A percentile compares a stretch with the other conserved stretches of the same genome.
Conservation (phyloP, 2,113 vertebrate species). For the Laticauda laticaudata region DNA sequence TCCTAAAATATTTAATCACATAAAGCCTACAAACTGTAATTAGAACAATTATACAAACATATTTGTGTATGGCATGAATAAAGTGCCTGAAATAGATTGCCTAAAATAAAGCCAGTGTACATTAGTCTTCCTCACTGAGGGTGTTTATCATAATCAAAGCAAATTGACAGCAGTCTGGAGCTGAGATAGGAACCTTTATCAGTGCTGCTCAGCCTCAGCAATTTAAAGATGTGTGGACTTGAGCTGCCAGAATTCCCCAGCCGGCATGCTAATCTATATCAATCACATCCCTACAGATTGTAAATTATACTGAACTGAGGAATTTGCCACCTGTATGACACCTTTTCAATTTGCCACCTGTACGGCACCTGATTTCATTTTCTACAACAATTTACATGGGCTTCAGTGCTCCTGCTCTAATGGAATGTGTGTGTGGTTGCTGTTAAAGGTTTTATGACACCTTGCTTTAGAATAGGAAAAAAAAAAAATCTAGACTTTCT, state of each 20-base stretch:
- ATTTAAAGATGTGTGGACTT: neutral
- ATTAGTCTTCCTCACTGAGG: neutral
- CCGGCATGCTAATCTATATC: neutral
- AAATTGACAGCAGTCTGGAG: neutral
- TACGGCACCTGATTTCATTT: neutral
- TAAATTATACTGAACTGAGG: neutral
- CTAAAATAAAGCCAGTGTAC: neutral
- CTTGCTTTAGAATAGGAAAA: neutral
- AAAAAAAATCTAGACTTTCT: neutral
- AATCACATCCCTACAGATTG: neutral
- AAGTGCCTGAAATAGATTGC: neutral
- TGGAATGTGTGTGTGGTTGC: neutral
- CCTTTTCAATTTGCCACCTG: neutral
- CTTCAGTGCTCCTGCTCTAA: neutral
- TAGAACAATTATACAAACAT: neutral
- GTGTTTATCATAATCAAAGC: neutral
- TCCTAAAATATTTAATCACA: neutral
- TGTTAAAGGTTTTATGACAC: neutral
- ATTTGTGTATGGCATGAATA: neutral
- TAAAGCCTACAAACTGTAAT: neutral
- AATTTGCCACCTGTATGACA: neutral
- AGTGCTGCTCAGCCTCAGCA: neutral
- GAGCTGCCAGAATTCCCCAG: neutral
- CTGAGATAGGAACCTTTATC: neutral
- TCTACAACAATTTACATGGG: neutral